These are phyloP conservation scores for Oreochromis niloticus DNA, from an alignment of 2,113 vertebrate genomes.

Conservation along the genomic window DNA sequence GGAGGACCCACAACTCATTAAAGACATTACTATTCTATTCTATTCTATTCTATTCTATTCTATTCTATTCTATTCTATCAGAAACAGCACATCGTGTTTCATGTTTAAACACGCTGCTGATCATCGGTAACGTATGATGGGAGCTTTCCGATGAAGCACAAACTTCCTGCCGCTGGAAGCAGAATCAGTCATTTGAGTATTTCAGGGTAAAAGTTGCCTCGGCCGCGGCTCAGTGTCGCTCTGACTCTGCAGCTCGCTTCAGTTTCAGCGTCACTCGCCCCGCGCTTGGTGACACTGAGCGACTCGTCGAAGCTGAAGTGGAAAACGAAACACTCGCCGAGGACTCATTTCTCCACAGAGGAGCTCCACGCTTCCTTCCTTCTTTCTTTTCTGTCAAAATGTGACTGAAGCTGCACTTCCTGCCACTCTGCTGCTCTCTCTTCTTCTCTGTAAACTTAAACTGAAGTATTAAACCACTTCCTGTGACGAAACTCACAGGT, in stretches of 20 bases:
- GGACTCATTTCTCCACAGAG: neutral
- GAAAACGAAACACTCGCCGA: neutral
- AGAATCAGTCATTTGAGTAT: neutral
- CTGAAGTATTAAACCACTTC: neutral
- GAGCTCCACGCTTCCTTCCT: neutral
- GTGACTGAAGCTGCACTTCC: neutral
- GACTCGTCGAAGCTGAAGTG: neutral
- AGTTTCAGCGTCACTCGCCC: neutral
- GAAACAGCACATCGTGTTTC: neutral
- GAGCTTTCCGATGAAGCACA: neutral
- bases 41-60: neutral
- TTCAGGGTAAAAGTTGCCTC: neutral
- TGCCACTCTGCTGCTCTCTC: neutral
- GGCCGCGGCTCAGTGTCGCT: neutral
- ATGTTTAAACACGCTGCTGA: neutral
- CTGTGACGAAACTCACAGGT: neutral
- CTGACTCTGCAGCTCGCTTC: neutral
- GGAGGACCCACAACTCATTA: neutral
- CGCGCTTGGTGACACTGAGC: neutral
- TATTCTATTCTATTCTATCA: neutral
- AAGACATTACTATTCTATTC: neutral
- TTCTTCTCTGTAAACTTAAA: slow-evolving; percentile 35
- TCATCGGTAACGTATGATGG: neutral
- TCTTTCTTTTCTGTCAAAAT: neutral
- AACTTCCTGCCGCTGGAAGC: neutral